Evolutionary conservation across 1,140 invertebrate species (phyloP), one percentile per base, ranked within the genome.

Genomic region (Chrysopa pallens): DNA sequence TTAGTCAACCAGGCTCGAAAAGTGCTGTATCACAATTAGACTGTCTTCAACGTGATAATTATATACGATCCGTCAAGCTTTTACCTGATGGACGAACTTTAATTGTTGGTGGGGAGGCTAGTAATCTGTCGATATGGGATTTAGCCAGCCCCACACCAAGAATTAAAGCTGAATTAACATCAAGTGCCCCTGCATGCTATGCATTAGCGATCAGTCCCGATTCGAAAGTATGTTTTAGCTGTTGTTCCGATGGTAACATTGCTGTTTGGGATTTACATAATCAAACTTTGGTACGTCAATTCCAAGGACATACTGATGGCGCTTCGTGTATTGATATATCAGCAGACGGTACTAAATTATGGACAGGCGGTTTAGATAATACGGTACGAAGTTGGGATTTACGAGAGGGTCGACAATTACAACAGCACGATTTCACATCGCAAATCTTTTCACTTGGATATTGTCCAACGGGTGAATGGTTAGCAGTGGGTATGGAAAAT

Each of bases 401-500:
- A 8, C 68, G 91, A 51, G 86, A 87, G 63, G 85, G 85, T 7
- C 67, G 83, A 42, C 85, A 92, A 59, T 60, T 93, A 8, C 80
- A 90, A 52, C 87, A 91, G 56, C 83, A 90, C 61, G 86, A 91
- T 54, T 91, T 93, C 59, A 78, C 68, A 14, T 84, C 80, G 29
- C 86, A 93, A 68, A 90, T 93, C 51, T 92, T 92, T 63, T 90
- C 92, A 27, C 71, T 98, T 14, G 93, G 93, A 29, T 97, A 95
- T 62, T 98, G 93, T 67, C 94, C 94, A 4, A 91, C 87, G 35
- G 92, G 92, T 1, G 92, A 97, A 48, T 98, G 93, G 92, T 68
- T 98, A 27, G 94, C 94, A 28, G 95, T 98, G 31, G 94, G 94
- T 39, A 95, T 97, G 92, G 93, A 97, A 65, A 95, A 91, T 60